phyloP scores from a whole-genome alignment of 2,113 vertebrate genomes.

The Tragulus kanchil region DNA sequence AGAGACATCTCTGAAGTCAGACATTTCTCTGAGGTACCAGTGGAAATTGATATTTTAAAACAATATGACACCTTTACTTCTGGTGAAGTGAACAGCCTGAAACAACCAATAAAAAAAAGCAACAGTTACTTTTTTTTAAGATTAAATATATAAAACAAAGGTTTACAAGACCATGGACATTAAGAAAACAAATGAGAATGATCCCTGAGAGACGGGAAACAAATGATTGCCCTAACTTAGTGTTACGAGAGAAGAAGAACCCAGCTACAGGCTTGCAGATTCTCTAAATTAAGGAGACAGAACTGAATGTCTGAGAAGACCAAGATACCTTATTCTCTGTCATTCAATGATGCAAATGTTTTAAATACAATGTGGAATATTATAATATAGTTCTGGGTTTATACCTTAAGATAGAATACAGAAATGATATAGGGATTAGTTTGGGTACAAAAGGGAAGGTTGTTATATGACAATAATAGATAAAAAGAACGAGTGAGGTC shows the following conservation, averaged over 20 bases:
- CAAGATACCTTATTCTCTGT: neutral
- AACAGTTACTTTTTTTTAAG: neutral
- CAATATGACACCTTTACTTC: neutral
- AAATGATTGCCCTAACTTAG: neutral
- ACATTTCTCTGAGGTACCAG: neutral
- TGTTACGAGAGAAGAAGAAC: neutral
- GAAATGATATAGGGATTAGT: neutral
- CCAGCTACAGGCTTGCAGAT: neutral
- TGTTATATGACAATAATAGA: neutral
- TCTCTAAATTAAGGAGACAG: neutral
- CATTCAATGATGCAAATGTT: slow-evolving; percentile 21
- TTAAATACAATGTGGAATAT: slow-evolving; percentile 22
- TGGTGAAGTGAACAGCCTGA: neutral
- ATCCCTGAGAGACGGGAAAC: neutral
- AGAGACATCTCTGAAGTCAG: slow-evolving; percentile 3
- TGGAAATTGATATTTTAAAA: slow-evolving; percentile 6
- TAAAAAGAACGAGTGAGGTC: slow-evolving; percentile 6
- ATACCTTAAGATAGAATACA: neutral
- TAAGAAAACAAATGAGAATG: slow-evolving; percentile 21
- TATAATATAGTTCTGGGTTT: neutral
- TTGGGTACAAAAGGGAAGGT: neutral
- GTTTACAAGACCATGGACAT: neutral
- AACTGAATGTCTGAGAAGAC: neutral
- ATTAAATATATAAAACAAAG: neutral
- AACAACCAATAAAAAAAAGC: neutral